These are phyloP conservation scores for Bimastos eiseni DNA, from an alignment of 2,888 invertebrate species.

Conservation along the genomic window DNA sequence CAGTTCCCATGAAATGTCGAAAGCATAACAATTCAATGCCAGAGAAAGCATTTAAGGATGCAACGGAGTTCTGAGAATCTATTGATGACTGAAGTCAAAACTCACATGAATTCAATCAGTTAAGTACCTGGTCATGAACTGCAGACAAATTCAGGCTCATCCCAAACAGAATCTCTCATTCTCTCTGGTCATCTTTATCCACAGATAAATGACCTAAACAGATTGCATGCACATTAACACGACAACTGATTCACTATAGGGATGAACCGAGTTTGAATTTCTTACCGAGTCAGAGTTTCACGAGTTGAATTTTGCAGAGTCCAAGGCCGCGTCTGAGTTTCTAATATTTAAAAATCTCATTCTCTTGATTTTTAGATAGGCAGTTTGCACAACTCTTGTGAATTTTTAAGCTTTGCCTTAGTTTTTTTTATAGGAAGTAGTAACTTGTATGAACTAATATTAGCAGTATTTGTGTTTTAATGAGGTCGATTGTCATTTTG, in stretches of 20 bases:
- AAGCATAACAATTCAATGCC: neutral
- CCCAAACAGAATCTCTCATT: neutral
- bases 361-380: too few species aligned
- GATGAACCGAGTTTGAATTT: too few species aligned
- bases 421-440: too few species aligned
- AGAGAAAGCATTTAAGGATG: neutral
- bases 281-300: too few species aligned
- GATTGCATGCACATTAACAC: neutral
- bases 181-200: neutral
- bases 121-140: neutral
- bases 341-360: too few species aligned
- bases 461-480: too few species aligned
- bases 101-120: neutral
- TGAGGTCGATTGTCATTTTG: too few species aligned
- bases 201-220: neutral
- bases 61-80: neutral
- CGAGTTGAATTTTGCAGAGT: too few species aligned
- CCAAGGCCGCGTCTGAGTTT: too few species aligned
- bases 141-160: neutral
- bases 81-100: neutral
- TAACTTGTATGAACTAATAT: too few species aligned
- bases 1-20: neutral
- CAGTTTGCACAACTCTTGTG: too few species aligned
- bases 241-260: neutral
- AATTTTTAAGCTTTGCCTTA: too few species aligned